These are phyloP conservation scores for Girardinichthys multiradiatus DNA, from an alignment of 2,113 vertebrate species.

Conservation along the genomic window DNA sequence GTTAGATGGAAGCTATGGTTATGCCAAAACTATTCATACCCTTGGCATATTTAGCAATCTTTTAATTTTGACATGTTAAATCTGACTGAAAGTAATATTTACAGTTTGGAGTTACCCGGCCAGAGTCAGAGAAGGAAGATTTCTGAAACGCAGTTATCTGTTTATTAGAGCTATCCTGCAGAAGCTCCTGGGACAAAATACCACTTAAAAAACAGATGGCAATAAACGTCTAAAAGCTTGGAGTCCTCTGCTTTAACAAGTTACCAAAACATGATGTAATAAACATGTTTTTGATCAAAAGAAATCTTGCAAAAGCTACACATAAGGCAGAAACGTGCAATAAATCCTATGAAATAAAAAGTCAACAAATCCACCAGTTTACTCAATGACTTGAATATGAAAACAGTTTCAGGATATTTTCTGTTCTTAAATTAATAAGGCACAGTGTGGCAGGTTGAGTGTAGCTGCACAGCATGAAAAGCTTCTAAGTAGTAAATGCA, in stretches of 20 bases:
- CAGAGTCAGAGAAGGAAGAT: not conserved
- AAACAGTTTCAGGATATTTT: slow-evolving; percentile 12
- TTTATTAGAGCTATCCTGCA: too few species aligned
- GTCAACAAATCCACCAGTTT: not conserved
- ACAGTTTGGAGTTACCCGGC: too few species aligned
- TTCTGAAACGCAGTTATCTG: not conserved
- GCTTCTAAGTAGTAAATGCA: not conserved
- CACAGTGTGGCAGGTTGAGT: not conserved
- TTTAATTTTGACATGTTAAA: too few species aligned
- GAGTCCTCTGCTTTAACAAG: not conserved
- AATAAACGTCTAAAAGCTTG: not conserved
- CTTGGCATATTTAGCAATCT: too few species aligned
- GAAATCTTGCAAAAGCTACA: not conserved
- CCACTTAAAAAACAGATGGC: too few species aligned
- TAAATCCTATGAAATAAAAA: not conserved
- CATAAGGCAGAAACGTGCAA: not conserved
- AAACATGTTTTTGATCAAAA: not conserved
- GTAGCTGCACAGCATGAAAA: not conserved
- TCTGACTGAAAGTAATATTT: too few species aligned
- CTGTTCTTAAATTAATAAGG: slow-evolving; percentile 11
- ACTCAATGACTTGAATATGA: not conserved
- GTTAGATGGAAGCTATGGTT: too few species aligned
- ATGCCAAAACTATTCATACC: too few species aligned
- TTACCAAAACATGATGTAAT: not conserved
- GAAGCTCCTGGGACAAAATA: too few species aligned